A percentile compares a stretch with the other conserved stretches of the same genome.
phyloP scores from a whole-genome alignment of 1,140 invertebrate species.

The Musca domestica region DNA sequence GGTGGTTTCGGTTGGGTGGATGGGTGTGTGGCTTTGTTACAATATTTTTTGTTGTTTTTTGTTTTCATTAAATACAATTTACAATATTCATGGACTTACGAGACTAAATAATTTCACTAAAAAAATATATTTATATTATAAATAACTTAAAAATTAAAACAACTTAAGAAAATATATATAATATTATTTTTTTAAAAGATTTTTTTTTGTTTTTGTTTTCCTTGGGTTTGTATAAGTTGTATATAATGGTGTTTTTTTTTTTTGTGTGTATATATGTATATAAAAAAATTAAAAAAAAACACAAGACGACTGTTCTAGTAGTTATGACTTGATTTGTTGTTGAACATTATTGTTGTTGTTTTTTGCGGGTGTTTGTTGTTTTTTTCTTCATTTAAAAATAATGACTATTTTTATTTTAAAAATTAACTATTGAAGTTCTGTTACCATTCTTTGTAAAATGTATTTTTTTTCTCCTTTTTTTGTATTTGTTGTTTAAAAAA shows the following conservation, averaged over 20 bases:
- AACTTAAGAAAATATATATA: neutral
- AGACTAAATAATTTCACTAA: neutral
- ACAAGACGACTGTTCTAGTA: constrained; percentile 19
- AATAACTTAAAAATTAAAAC: neutral
- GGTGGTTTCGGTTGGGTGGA: too few relatives aligned
- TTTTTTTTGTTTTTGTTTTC: constrained; percentile 9
- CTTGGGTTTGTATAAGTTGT: neutral
- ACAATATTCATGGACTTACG: too few relatives aligned
- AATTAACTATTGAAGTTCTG: constrained; percentile 11
- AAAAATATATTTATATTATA: neutral
- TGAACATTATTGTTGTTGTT: constrained; percentile 1
- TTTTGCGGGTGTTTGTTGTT: neutral
- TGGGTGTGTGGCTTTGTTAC: too few relatives aligned
- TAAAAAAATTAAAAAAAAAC: constrained; percentile 2
- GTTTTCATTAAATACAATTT: neutral
- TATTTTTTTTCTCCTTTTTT: too few relatives aligned
- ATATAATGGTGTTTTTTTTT: neutral
- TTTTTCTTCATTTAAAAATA: neutral
- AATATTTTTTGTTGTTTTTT: neutral
- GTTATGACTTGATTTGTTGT: constrained; percentile 20
- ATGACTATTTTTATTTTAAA: too few relatives aligned
- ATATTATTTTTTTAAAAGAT: constrained; percentile 8
- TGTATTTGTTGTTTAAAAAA: neutral
- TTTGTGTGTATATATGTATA: neutral
- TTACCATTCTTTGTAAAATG: neutral